phyloP scores from a whole-genome alignment of 64 coral and sea anemone genomes.

The Stichodactyla helianthus region DNA sequence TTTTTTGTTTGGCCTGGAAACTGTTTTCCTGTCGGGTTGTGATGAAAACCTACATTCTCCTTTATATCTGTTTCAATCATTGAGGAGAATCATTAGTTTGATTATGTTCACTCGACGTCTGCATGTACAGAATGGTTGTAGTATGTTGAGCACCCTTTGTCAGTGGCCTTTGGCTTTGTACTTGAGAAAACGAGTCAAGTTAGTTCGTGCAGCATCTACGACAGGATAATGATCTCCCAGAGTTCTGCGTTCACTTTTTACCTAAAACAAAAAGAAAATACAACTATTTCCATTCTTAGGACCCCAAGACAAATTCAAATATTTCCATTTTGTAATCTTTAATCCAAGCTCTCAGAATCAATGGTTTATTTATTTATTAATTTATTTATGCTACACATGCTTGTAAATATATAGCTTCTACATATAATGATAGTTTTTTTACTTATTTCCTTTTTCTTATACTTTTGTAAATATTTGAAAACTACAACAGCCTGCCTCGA shows the following conservation, averaged over 20 bases:
- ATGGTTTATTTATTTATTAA: too few species aligned
- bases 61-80: background rate
- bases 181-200: conserved; percentile 90
- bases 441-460: too few species aligned
- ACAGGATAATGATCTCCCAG: conserved; percentile 85
- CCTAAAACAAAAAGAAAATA: conserved; percentile 30
- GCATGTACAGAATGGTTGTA: background rate
- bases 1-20: background rate
- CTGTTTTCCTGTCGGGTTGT: background rate
- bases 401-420: too few species aligned
- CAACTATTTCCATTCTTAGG: background rate
- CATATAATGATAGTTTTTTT: too few species aligned
- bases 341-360: too few species aligned
- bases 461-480: too few species aligned
- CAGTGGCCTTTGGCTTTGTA: conserved; percentile 40
- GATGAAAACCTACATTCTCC: background rate
- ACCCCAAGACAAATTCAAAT: too few species aligned
- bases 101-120: background rate
- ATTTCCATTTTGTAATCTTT: too few species aligned
- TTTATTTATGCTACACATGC: too few species aligned
- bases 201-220: conserved; percentile 77
- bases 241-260: conserved; percentile 72
- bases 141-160: background rate
- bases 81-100: background rate
- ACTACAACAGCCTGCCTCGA: too few species aligned